Conservation (phyloP, 2,888 invertebrate genomes). For the Timandra comae region DNA sequence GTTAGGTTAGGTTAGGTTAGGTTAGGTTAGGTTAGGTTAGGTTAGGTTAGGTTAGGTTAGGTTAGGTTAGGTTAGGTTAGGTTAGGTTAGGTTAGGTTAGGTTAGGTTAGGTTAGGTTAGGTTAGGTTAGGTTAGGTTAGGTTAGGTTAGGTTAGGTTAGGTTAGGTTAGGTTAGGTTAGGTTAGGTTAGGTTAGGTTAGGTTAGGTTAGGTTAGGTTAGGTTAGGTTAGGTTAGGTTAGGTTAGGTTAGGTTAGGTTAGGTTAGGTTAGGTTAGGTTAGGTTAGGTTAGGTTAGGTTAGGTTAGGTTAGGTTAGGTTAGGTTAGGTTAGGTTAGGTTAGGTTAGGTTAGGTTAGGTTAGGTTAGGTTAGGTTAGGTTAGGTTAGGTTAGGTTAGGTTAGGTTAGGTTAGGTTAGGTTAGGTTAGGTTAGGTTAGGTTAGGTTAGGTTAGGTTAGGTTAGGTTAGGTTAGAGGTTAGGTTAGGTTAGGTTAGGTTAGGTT, state of each 20-base stretch:
- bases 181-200: constrained; percentile 21
- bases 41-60: constrained; percentile 17
- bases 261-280: constrained; percentile 18
- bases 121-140: constrained; percentile 20
- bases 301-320: constrained; percentile 21
- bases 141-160: constrained; percentile 21
- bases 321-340: constrained; percentile 21
- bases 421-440: constrained; percentile 19
- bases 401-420: constrained; percentile 19
- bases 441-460: constrained; percentile 20
- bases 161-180: constrained; percentile 19
- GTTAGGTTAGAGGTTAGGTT: constrained; percentile 13
- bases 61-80: constrained; percentile 20
- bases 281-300: constrained; percentile 23
- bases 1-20: constrained; percentile 19
- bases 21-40: constrained; percentile 16
- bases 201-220: constrained; percentile 23
- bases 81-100: constrained; percentile 20
- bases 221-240: constrained; percentile 22
- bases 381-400: constrained; percentile 17
- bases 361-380: constrained; percentile 14
- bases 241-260: constrained; percentile 21
- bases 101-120: constrained; percentile 20
- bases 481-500: constrained; percentile 11
- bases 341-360: constrained; percentile 17